These are phyloP conservation scores for Loriculus beryllinus DNA, from an alignment of 2,797 vertebrate species.

Conservation along the genomic window DNA sequence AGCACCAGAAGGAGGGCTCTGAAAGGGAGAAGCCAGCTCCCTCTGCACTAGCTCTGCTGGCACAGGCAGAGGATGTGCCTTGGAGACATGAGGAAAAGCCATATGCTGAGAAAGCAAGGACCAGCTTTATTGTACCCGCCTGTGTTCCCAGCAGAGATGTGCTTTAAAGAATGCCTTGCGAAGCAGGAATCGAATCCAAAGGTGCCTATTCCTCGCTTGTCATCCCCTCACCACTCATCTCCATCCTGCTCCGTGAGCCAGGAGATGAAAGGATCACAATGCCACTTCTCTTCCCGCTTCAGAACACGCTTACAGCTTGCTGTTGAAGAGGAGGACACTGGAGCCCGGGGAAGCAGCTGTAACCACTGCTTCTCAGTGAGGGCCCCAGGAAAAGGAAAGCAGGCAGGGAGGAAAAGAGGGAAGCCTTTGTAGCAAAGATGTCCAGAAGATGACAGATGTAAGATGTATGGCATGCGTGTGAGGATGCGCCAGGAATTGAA, in stretches of 20 bases:
- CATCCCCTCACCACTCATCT: conserved; percentile 50
- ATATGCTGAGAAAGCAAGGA: conserved; percentile 44
- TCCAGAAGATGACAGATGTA: not conserved
- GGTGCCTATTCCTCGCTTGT: conserved; percentile 26
- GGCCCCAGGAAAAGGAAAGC: not conserved
- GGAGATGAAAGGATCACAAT: conserved; percentile 52
- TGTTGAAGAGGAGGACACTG: conserved; percentile 12
- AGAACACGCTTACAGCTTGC: conserved; percentile 44
- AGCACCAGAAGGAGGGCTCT: conserved; percentile 40
- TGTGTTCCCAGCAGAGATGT: conserved; percentile 45
- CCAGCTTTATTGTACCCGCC: conserved; percentile 63
- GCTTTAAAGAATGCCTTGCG: conserved; percentile 44
- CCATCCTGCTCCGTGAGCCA: conserved; percentile 20
- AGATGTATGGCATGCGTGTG: not conserved
- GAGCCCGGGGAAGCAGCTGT: not conserved
- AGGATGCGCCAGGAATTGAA: not conserved
- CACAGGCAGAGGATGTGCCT: conserved; percentile 11
- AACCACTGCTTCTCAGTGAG: not conserved
- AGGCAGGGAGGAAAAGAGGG: not conserved
- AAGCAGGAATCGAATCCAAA: conserved; percentile 58
- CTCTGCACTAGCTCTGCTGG: conserved; percentile 26
- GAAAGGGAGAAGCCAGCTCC: not conserved
- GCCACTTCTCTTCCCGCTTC: conserved; percentile 56
- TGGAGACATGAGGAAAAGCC: conserved; percentile 35
- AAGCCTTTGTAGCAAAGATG: not conserved